A percentile compares a stretch with the other conserved stretches of the same genome.
These are phyloP conservation scores for Piscicola geometra DNA, from an alignment of 2,888 invertebrate genomes.

Conservation along the genomic window DNA sequence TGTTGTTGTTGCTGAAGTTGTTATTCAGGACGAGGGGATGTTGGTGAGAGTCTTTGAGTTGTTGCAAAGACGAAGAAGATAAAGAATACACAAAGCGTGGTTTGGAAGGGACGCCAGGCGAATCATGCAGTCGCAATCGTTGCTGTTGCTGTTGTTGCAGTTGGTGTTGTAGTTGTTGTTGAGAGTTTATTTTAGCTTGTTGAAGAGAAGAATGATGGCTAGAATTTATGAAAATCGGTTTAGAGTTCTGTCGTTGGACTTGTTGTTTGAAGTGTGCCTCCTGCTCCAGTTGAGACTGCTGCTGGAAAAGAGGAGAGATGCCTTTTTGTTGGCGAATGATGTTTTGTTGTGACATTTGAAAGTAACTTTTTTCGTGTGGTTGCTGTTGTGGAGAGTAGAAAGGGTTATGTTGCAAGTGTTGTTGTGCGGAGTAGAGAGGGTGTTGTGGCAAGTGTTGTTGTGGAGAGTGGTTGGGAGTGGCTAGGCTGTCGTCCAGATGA, in stretches of 20 bases:
- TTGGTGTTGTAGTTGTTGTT: neutral
- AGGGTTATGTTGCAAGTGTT: too few relatives aligned
- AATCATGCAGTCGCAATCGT: neutral
- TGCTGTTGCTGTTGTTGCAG: neutral
- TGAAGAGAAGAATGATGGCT: neutral
- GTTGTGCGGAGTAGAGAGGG: neutral
- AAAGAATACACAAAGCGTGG: neutral
- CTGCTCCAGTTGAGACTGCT: slow-evolving; percentile 4
- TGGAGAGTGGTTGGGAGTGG: neutral
- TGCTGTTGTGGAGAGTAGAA: neutral
- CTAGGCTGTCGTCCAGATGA: neutral
- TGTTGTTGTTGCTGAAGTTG: neutral
- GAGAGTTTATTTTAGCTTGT: neutral
- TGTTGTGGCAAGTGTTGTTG: neutral
- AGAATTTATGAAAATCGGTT: neutral
- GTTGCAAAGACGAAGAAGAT: neutral
- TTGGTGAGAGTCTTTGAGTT: neutral
- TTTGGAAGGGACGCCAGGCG: neutral
- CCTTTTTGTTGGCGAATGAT: slow-evolving; percentile 1
- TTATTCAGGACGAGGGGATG: neutral
- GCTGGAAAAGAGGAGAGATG: neutral
- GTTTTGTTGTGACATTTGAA: too few relatives aligned
- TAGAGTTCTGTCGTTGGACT: neutral
- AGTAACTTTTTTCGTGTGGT: neutral
- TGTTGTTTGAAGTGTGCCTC: neutral